Evolutionary conservation across 1,140 invertebrate genomes (phyloP), one percentile per base, ranked within the genome.

Genomic region (Amyelois transitella): DNA sequence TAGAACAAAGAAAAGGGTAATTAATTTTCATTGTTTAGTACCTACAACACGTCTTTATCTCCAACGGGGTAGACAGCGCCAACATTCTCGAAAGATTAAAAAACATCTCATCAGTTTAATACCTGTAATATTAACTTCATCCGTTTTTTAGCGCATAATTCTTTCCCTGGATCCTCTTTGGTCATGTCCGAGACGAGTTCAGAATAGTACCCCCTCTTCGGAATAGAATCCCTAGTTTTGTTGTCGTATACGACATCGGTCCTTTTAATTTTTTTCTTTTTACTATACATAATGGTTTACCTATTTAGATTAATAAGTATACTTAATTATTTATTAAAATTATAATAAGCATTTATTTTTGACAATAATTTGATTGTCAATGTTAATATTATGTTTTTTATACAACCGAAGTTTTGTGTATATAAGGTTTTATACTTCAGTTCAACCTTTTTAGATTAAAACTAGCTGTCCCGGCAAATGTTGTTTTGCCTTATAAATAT

Each of bases 161-260:
- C 72, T 51, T 64, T 77, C 0, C 66, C 62, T 0, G 72, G 66
- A 21, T 85, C 78, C n/a, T 81, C 77, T 58, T 75, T 75, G 8
- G 75, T 73, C 66, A 86, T 73, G 43, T 89, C 74, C 0, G 90
- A 88, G 1, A 89, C 83, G 18, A 89, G 62, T 67, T 90, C 90
- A 0, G 89, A 89, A 62, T 90, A 90, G 63, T 89, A 90, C 6
- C 89, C 89, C 20, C 89, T 62, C 53, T 83, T 83, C 0, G 77
- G 83, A 7, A 83, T 75, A 0, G 63, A 28, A 51, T 83, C 77
- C 28, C 83, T 65, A 1, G 72, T 67, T 1, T 45, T 63, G 43
- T 81, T 82, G 43, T 81, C 72, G 49, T 76, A 86, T 6, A 86
- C 60, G 20, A 82, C 59, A 63, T 86, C 82, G 20, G 82, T 73